Base-by-base conservation (phyloP, 2,797 vertebrate genomes). In the Pangasius krempfi region DNA sequence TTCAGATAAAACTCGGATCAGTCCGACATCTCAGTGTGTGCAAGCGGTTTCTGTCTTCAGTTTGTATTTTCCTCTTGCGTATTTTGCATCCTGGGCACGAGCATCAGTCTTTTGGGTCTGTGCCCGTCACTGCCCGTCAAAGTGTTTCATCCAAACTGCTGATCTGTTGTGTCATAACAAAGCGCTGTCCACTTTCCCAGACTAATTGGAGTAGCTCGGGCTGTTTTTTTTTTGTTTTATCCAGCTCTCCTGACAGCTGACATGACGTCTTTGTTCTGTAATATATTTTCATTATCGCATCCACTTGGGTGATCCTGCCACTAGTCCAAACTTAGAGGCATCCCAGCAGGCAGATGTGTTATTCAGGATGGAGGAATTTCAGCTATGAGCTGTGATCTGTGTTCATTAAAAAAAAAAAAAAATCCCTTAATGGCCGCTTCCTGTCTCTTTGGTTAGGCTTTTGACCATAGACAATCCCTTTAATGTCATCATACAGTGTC, bases 211-310 rank as follows among this genome's bases (percentile, higher is more conserved):
- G 16, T 3, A 72, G 10, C 62, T 25, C 10, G 25, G 6, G 60
- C 76, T 79, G 76, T n/a, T n/a, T n/a, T 8, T 18, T 25, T 50
- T 5, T 54, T 81, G 52, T 56, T 81, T 10, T 54, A 76, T n/a
- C 68, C 33, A 58, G 27, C 64, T 72, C 66, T 82, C 86, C 78
- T 44, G 86, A 83, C 66, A 33, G 86, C 66, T 83, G 87, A 83
- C 62, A 8, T 54, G 33, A 60, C 33, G 18, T 58, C 56, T 82
- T 81, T n/a, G n/a, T 33, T n/a, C 76, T 70, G 25, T 44, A 56
- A 87, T 82, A 82, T 30, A 60, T 58, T 72, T 72, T 47, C 44
- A 73, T 87, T 83, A 73, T 47, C 10, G 0, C 25, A 22, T n/a
- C 44, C 5, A 9, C 27, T n/a, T 44, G 2, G 9, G 16, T 20